Evolutionary conservation across 2,113 vertebrate species (phyloP).

Genomic region (Perognathus longimembris): DNA sequence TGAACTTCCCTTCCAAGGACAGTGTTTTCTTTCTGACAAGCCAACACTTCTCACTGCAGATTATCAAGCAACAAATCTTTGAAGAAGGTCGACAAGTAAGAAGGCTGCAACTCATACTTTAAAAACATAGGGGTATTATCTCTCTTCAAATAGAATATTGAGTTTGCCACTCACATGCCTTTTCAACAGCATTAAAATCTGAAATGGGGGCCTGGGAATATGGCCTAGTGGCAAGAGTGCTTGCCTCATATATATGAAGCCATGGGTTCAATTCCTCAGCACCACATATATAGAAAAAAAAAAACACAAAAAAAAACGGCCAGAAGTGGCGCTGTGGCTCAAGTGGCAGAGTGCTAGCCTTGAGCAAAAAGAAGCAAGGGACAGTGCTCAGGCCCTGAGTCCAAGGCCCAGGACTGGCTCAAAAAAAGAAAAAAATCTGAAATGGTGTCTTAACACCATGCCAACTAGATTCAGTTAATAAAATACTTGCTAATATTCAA

Average conservation of each 20-base stretch:
- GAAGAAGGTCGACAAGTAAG: constrained; percentile 73
- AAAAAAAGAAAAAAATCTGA: too few relatives aligned
- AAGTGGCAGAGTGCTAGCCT: too few relatives aligned
- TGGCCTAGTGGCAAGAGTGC: too few relatives aligned
- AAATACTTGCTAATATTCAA: neutral
- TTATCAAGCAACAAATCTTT: constrained; percentile 70
- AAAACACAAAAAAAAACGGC: too few relatives aligned
- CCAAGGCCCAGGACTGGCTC: too few relatives aligned
- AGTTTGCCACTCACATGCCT: neutral
- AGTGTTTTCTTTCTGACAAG: constrained; percentile 79
- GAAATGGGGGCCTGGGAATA: too few relatives aligned
- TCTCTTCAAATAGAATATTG: constrained; percentile 17
- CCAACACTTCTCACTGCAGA: constrained; percentile 78
- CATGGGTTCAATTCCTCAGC: too few relatives aligned
- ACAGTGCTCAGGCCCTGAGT: too few relatives aligned
- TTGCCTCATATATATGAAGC: too few relatives aligned
- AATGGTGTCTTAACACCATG: neutral
- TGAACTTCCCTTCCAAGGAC: constrained; percentile 67
- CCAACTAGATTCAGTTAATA: neutral
- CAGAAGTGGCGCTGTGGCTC: too few relatives aligned
- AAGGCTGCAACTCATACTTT: constrained; percentile 80
- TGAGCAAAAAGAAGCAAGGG: too few relatives aligned
- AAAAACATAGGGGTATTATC: neutral
- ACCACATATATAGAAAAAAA: too few relatives aligned
- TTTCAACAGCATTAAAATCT: neutral